A percentile compares a stretch with the other conserved stretches of the same genome.
Conservation (phyloP, 2,113 vertebrate genomes). For the Pyxicephalus adspersus region DNA sequence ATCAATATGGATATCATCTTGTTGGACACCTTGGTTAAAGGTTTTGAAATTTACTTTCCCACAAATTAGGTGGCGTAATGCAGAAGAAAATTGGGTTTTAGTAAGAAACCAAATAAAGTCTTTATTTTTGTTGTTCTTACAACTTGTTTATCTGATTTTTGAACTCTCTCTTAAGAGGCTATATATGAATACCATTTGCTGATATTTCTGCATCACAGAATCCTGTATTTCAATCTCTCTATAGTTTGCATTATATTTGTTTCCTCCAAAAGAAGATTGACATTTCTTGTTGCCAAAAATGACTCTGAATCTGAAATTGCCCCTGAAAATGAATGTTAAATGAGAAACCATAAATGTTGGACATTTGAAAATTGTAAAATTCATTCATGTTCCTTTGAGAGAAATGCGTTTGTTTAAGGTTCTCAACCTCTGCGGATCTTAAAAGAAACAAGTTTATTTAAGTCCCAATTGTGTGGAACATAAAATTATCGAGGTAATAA, state of each 20-base stretch:
- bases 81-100: not conserved
- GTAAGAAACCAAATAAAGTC: not conserved
- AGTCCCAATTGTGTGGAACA: too few relatives aligned
- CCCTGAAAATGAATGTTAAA: too few relatives aligned
- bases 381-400: too few relatives aligned
- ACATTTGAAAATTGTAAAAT: too few relatives aligned
- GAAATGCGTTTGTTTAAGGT: too few relatives aligned
- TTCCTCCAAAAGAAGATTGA: too few relatives aligned
- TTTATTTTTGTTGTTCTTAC: not conserved
- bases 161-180: not conserved
- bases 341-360: too few relatives aligned
- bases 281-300: too few relatives aligned
- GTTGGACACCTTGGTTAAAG: constrained; percentile 11
- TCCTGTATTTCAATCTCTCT: not conserved
- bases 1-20: constrained; percentile 8
- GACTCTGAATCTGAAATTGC: too few relatives aligned
- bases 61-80: not conserved
- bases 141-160: not conserved
- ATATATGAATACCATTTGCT: not conserved
- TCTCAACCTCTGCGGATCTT: too few relatives aligned
- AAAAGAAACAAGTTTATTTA: too few relatives aligned
- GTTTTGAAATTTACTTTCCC: constrained; percentile 9
- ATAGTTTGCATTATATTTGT: not conserved
- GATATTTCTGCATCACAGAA: not conserved
- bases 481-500: not conserved